These are phyloP conservation scores for Gari tellinella DNA, from an alignment of 2,888 invertebrate genomes.

Conservation along the genomic window DNA sequence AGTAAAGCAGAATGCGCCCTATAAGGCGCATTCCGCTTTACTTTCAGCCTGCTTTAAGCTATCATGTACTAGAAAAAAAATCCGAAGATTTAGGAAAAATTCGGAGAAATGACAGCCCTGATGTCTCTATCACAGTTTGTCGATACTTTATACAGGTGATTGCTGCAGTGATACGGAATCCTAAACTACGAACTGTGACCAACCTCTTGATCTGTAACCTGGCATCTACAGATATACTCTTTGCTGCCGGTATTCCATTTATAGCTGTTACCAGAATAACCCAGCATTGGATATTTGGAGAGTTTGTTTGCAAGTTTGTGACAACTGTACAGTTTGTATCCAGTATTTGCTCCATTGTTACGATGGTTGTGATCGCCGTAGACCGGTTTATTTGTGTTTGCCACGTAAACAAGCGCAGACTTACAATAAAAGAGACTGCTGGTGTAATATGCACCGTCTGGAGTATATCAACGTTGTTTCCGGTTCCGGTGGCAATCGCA, in stretches of 20 bases:
- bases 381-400: conserved; percentile 63
- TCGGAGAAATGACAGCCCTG: no score
- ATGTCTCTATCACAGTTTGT: no score
- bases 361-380: conserved; percentile 67
- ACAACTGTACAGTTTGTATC: conserved; percentile 65
- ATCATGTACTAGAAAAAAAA: no score
- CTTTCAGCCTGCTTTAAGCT: no score
- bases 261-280: conserved; percentile 59
- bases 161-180: conserved; percentile 52
- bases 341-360: conserved; percentile 63
- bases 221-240: conserved; percentile 62
- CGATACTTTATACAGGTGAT: conserved; percentile 65
- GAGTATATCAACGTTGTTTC: conserved; percentile 58
- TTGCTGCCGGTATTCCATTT: conserved; percentile 62
- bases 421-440: conserved; percentile 33
- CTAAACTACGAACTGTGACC: conserved; percentile 56
- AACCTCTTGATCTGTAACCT: conserved; percentile 65
- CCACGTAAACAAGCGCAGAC: conserved; percentile 45
- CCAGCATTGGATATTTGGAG: conserved; percentile 62
- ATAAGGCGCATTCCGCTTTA: no score
- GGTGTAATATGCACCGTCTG: conserved; percentile 47
- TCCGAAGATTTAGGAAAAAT: no score
- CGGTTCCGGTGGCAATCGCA: conserved; percentile 63
- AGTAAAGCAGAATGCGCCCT: no score
- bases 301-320: conserved; percentile 61